Evolutionary conservation across 2,888 invertebrate genomes (phyloP).

Genomic region (Lissonota sp.): DNA sequence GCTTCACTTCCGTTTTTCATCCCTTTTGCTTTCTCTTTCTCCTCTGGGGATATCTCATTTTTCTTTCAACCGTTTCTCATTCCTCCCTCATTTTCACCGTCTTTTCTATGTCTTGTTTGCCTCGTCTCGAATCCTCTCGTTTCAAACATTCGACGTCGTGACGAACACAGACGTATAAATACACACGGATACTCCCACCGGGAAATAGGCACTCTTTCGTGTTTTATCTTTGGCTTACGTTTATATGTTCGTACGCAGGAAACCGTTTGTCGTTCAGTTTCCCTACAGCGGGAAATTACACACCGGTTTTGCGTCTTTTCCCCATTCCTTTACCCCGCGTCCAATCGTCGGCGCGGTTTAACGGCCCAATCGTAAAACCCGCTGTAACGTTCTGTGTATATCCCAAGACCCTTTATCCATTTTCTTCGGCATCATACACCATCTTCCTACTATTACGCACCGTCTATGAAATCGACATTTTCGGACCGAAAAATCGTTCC

Average conservation of each 20-base stretch:
- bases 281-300: conserved; percentile 1
- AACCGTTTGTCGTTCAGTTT: not conserved
- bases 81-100: not conserved
- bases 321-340: conserved; percentile 9
- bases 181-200: not conserved
- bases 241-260: conserved; percentile 5
- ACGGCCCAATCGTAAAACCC: conserved; percentile 49
- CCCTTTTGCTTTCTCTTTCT: conserved; percentile 12
- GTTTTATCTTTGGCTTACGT: conserved; percentile 28
- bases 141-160: conserved; percentile 12
- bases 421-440: not conserved
- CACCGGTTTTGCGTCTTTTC: not conserved
- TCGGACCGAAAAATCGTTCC: no score
- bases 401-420: conserved; percentile 8
- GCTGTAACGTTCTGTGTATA: conserved; percentile 32
- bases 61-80: not conserved
- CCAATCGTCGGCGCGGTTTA: conserved; percentile 47
- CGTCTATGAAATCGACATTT: no score
- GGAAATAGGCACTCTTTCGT: conserved; percentile 13
- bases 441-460: no score
- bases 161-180: not conserved
- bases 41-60: conserved; percentile 13
- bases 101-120: conserved; percentile 28
- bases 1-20: conserved; percentile 40
- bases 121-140: conserved; percentile 27